phyloP scores from a whole-genome alignment of 2,113 vertebrate genomes.

The Haliaeetus leucogaster region DNA sequence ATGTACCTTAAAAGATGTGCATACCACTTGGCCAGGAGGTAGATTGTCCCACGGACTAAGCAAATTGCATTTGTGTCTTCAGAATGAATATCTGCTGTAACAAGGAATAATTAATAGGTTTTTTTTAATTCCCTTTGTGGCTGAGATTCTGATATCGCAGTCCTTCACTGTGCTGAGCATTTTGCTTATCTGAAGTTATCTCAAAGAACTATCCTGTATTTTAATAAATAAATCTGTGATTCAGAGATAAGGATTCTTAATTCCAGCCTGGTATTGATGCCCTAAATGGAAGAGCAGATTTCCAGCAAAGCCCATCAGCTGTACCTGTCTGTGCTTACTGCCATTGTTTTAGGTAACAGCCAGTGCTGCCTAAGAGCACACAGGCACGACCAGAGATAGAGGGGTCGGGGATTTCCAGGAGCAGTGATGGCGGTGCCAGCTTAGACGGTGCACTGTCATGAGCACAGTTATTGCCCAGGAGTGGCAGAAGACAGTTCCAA shows the following conservation, averaged over 20 bases:
- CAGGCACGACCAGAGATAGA: background rate
- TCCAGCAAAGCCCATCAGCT: background rate
- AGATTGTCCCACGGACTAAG: background rate
- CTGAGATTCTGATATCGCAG: background rate
- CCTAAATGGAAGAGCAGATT: background rate
- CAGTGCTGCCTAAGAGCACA: background rate
- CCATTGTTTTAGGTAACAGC: fast-evolving
- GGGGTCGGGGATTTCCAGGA: background rate
- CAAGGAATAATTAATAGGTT: background rate
- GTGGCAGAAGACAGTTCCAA: background rate
- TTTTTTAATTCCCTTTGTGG: background rate
- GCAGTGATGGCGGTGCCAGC: fast-evolving
- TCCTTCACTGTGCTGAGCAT: background rate
- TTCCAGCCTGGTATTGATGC: background rate
- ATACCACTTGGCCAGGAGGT: background rate
- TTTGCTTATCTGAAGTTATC: background rate
- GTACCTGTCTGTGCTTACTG: background rate
- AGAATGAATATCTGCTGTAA: background rate
- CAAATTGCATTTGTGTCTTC: background rate
- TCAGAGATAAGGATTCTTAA: background rate
- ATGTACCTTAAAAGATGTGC: background rate
- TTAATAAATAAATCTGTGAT: background rate
- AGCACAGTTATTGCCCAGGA: background rate
- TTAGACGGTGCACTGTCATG: fast-evolving
- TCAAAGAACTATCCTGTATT: background rate